A percentile compares a stretch with the other conserved stretches of the same genome.
phyloP scores from a whole-genome alignment of 1,140 invertebrate genomes.

The Diorhabda carinulata region DNA sequence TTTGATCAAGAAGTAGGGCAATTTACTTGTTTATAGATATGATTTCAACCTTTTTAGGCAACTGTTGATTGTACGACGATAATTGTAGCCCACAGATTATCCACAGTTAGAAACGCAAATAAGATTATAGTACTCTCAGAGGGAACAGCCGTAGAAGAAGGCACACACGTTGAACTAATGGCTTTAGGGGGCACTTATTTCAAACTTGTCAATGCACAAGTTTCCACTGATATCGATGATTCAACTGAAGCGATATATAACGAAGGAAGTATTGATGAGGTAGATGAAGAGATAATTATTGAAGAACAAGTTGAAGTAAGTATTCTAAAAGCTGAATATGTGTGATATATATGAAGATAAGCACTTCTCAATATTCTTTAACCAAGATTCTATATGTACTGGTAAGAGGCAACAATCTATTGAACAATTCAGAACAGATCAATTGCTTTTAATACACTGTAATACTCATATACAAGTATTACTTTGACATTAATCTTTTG shows the following conservation, averaged over 20 bases:
- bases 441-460: no score
- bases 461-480: no score
- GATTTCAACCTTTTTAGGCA: constrained; percentile 46
- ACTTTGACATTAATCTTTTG: no score
- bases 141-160: constrained; percentile 70
- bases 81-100: constrained; percentile 82
- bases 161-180: constrained; percentile 78
- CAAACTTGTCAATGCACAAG: constrained; percentile 58
- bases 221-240: constrained; percentile 42
- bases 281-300: background rate
- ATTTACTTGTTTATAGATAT: no score
- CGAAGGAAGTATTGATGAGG: background rate
- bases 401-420: no score
- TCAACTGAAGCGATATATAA: constrained; percentile 38
- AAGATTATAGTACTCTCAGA: constrained; percentile 76
- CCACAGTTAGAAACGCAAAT: constrained; percentile 79
- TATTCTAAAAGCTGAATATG: no score
- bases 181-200: constrained; percentile 68
- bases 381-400: no score
- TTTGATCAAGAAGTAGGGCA: no score
- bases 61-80: constrained; percentile 80
- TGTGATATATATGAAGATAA: no score
- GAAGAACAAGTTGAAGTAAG: background rate
- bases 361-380: no score
- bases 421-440: no score